Evolutionary conservation across 2,113 vertebrate species (phyloP).

Genomic region (Vulpes ferrilata): DNA sequence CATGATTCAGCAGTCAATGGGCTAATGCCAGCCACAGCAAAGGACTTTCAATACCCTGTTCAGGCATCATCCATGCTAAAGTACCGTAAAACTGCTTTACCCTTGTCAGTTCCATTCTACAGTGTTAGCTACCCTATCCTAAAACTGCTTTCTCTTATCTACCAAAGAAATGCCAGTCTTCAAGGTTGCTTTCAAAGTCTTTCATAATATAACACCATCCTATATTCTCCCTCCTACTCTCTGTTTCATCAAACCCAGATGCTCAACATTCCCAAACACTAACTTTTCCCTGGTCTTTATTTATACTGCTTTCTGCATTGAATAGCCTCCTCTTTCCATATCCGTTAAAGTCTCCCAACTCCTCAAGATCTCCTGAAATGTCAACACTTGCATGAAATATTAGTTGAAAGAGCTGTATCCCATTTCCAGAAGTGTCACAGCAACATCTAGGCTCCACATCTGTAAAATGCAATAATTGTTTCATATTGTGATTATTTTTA

Average conservation of each 20-base stretch:
- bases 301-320: neutral
- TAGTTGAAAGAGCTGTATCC: neutral
- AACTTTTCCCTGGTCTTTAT: slow-evolving; percentile 8
- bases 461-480: neutral
- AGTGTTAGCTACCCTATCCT: neutral
- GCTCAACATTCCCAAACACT: neutral
- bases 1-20: neutral
- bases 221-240: neutral
- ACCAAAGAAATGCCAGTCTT: neutral
- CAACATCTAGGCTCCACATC: neutral
- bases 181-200: neutral
- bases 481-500: neutral
- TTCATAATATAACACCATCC: neutral
- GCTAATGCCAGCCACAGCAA: neutral
- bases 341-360: neutral
- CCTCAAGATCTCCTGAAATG: neutral
- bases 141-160: slow-evolving; percentile 24
- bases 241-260: neutral
- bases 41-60: neutral
- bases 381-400: neutral
- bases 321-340: neutral
- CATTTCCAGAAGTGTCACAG: slow-evolving; percentile 24
- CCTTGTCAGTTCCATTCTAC: neutral
- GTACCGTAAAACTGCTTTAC: neutral
- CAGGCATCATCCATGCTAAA: neutral